These are phyloP conservation scores for Prinia subflava DNA, from an alignment of 2,113 vertebrate species.

Conservation along the genomic window DNA sequence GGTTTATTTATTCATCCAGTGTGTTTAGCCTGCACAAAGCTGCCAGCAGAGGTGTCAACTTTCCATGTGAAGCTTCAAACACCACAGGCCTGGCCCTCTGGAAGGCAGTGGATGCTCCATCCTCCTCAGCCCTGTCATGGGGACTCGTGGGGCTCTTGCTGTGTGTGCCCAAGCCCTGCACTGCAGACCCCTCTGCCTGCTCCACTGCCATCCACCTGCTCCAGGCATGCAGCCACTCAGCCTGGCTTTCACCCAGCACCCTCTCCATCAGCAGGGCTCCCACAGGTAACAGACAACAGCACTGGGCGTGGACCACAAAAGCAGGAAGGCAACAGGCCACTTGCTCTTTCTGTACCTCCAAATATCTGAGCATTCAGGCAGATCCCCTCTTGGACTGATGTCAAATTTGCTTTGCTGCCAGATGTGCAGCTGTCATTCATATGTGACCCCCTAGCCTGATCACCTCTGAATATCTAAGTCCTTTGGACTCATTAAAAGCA, in stretches of 20 bases:
- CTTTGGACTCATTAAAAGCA: not conserved
- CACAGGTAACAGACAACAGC: not conserved
- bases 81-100: not conserved
- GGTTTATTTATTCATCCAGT: not conserved
- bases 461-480: not conserved
- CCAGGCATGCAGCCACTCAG: rapidly evolving
- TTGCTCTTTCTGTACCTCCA: not conserved
- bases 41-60: not conserved
- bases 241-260: not conserved
- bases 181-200: not conserved
- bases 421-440: not conserved
- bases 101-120: not conserved
- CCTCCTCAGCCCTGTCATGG: not conserved
- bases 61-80: not conserved
- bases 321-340: not conserved
- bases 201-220: rapidly evolving
- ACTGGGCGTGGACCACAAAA: rapidly evolving
- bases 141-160: not conserved
- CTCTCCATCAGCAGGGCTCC: not conserved
- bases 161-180: not conserved
- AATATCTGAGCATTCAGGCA: not conserved
- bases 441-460: not conserved
- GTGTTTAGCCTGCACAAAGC: not conserved
- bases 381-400: not conserved
- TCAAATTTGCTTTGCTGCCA: not conserved